Base-by-base conservation (phyloP, 35 echinoderm and acorn worm species). In the Holothuria glaberrima region DNA sequence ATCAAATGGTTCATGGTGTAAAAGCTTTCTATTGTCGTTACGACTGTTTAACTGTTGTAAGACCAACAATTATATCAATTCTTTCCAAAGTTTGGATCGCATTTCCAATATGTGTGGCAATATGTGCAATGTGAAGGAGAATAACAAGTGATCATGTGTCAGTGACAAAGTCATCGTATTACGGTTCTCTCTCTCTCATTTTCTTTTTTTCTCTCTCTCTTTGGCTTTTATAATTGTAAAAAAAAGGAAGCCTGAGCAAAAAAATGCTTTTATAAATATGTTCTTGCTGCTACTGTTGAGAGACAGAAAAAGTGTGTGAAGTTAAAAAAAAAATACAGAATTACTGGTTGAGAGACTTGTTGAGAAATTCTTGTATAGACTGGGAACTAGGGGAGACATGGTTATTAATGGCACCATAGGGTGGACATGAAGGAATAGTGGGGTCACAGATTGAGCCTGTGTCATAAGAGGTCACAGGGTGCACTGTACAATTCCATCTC, bases 91-190 rank as follows among this genome's bases (percentile, higher is more conserved):
- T 54, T 54, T 78, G 74, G 74, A 78, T 78, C 29, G 74, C 74
- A 78, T 78, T 78, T 78, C 74, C 74, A 78, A 78, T 78, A 78
- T 78, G 44, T 78, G 74, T 78, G 74, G 74, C 74, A 78, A 78
- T 78, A 78, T 78, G 74, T 78, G 74, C 74, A 78, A 78, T 78
- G 50, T 54, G 50, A 54, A 5, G 74, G 41, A 78, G 74, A 48
- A 78, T 24, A 48, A 45, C n/a, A 22, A 7, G 74, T 48, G 41
- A 78, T 78, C 74, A 48, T 69, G 66, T 52, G 74, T 78, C 21
- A 48, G 22, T 69, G 33, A 78, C n/a, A 50, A 25, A 48, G 50
- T 48, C 50, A 54, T 54, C 50, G 50, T 54, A 54, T 54, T 54
- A 54, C 50, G 50, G 50, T 54, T 54, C 50, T 54, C 50, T 54